phyloP scores from a whole-genome alignment of 2,113 vertebrate genomes.

The Anthoscopus minutus region DNA sequence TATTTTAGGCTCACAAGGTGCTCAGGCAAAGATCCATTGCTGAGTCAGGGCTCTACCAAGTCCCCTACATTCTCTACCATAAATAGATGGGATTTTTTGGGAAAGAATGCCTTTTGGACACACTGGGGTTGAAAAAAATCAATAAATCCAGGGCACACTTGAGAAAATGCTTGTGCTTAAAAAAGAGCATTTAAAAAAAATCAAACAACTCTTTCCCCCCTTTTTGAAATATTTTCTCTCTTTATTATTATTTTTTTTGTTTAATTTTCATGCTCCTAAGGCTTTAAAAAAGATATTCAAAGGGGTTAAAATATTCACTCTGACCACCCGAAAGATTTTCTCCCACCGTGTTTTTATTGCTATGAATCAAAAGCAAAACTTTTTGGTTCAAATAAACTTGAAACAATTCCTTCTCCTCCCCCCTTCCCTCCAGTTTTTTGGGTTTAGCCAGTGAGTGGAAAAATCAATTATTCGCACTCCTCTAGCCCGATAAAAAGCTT shows the following conservation, averaged over 20 bases:
- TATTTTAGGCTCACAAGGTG: neutral
- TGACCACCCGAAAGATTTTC: conserved; percentile 3
- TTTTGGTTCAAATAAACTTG: conserved; percentile 27
- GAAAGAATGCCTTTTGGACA: neutral
- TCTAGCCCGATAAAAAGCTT: neutral
- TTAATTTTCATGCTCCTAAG: neutral
- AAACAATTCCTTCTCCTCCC: conserved; percentile 41
- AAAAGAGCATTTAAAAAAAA: neutral
- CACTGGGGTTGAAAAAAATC: neutral
- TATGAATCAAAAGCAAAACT: neutral
- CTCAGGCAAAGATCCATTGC: neutral
- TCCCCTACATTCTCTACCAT: accelerated
- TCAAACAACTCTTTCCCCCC: neutral
- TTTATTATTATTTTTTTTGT: neutral
- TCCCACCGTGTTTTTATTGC: neutral
- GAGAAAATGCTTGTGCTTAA: neutral
- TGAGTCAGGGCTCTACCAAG: neutral
- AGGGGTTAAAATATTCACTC: neutral
- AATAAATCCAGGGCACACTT: neutral
- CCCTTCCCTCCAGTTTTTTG: neutral
- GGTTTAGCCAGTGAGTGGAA: conserved; percentile 47
- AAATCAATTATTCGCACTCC: conserved; percentile 54
- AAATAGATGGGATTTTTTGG: neutral
- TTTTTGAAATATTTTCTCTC: neutral
- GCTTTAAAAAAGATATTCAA: neutral